phyloP scores from a whole-genome alignment of 2,888 invertebrate species.

The Tipula vernalis region DNA sequence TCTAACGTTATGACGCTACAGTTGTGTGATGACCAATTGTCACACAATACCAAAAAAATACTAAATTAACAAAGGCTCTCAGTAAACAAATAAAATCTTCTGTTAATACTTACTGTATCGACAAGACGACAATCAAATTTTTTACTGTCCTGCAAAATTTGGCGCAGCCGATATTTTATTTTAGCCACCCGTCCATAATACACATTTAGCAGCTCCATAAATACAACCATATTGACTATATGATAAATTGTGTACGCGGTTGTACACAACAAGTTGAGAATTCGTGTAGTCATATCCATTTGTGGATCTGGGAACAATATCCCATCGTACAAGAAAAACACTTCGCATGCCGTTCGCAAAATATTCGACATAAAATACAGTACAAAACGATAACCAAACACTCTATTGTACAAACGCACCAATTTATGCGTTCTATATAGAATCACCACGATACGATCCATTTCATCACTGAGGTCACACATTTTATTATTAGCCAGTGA shows the following conservation, averaged over 20 bases:
- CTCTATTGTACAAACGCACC: not conserved
- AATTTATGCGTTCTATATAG: not conserved
- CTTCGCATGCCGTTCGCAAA: not conserved
- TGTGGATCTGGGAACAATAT: too few species aligned
- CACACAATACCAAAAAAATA: too few species aligned
- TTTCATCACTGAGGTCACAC: not conserved
- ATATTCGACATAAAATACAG: not conserved
- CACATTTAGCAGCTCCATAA: not conserved
- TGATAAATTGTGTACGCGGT: not conserved
- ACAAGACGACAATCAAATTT: not conserved
- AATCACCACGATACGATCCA: not conserved
- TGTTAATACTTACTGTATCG: not conserved
- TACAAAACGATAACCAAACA: not conserved
- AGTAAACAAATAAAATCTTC: too few species aligned
- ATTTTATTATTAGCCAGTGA: not conserved
- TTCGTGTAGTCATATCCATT: not conserved
- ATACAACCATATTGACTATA: not conserved
- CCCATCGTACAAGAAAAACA: not conserved
- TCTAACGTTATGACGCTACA: too few species aligned
- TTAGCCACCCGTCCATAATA: not conserved
- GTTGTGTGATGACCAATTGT: too few species aligned
- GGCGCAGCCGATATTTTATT: not conserved
- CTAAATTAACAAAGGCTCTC: too few species aligned
- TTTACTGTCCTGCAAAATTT: not conserved
- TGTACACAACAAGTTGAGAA: not conserved